Evolutionary conservation across 2,888 invertebrate genomes (phyloP), one percentile per base, ranked within the genome.

Genomic region (Leptarthrus brevirostris): DNA sequence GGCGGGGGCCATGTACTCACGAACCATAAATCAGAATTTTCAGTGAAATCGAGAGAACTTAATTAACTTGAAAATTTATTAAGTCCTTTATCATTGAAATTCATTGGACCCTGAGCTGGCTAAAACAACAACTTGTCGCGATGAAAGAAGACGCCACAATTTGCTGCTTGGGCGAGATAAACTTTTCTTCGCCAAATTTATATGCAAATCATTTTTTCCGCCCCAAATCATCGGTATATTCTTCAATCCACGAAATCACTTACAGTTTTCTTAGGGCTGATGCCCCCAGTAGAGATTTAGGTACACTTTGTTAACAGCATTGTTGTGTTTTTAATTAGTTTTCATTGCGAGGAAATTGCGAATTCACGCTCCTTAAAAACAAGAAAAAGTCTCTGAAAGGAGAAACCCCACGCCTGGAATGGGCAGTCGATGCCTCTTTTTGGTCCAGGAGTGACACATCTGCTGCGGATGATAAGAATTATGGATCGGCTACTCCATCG

Each of bases 41-140:
- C 72, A 72, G 16, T 44, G 49, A 49, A 72, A 47, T 72, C 72
- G 74, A 72, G 73, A 77, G 77, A 81, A 80, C 80, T 79, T 82
- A 83, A 83, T 83, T 83, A 83, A 81, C 80, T 82, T 81, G 80
- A 80, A 81, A 82, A 81, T 82, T 81, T 80, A 81, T 80, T 78
- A 82, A 82, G 81, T 81, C 81, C 77, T 79, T 80, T 80, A 79
- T 80, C 79, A 78, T 78, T 78, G 76, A 79, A 79, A 79, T 79
- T 79, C 79, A 79, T 79, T 78, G 56, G 47, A 30, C 56, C 69
- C 52, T 69, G 69, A 52, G 69, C 69, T 16, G 56, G 44, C 44
- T 72, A 56, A 30, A 72, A 56, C 40, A 56, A 72, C 47, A 72
- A 44, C 24, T 30, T 44, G 16, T 26, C 54, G 40, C 54, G 54